Evolutionary conservation across 2,113 vertebrate genomes (phyloP).

Genomic region (Gobio gobio): DNA sequence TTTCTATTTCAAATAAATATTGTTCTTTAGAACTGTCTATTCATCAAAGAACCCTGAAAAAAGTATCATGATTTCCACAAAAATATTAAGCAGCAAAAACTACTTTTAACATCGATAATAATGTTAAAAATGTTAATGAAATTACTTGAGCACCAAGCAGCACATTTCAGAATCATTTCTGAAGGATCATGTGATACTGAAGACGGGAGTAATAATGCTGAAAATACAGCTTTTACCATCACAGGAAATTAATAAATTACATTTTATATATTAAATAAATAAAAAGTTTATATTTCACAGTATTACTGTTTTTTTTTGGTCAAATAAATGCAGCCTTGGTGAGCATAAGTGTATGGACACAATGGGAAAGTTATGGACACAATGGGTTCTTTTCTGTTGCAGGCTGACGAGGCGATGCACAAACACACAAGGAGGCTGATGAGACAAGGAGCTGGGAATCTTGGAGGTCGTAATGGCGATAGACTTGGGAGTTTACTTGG

Average conservation of each 20-base stretch:
- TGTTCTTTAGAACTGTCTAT: no score
- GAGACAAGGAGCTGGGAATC: no score
- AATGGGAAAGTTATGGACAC: no score
- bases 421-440: no score
- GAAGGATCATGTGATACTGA: not conserved
- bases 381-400: no score
- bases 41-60: not conserved
- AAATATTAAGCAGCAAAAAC: not conserved
- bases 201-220: not conserved
- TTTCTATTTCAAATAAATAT: not conserved
- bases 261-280: not conserved
- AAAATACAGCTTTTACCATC: not conserved
- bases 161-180: not conserved
- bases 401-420: no score
- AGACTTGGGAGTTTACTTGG: no score
- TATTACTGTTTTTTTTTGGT: not conserved
- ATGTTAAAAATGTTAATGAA: no score
- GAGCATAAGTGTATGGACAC: not conserved
- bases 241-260: not conserved
- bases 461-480: no score
- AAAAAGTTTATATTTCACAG: not conserved
- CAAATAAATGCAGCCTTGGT: not conserved
- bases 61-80: not conserved
- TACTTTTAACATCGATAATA: not conserved
- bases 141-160: not conserved